Evolutionary conservation across 2,113 vertebrate species (phyloP).

Genomic region (Artemisiospiza belli): DNA sequence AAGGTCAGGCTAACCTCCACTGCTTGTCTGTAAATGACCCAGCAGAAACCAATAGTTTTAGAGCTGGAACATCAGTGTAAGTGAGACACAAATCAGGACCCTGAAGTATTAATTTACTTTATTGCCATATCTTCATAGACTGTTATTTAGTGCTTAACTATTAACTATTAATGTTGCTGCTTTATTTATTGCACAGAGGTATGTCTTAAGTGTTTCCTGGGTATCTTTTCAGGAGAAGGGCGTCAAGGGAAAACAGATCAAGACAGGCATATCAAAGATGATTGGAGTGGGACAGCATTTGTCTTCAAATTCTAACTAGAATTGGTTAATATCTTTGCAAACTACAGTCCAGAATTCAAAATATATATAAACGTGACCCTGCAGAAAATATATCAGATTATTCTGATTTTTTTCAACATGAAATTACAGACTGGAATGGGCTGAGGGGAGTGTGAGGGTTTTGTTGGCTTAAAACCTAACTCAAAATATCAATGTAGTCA

Average conservation of each 20-base stretch:
- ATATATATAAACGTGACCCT: neutral
- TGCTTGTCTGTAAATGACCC: neutral
- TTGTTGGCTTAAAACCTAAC: neutral
- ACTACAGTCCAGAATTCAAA: neutral
- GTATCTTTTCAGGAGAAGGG: neutral
- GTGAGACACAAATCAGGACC: neutral
- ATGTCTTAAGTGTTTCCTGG: neutral
- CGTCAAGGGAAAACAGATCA: slow-evolving; percentile 9
- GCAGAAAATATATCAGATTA: neutral
- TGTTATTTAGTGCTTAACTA: neutral
- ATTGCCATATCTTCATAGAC: neutral
- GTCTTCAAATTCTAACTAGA: neutral
- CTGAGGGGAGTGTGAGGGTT: neutral
- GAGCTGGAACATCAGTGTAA: neutral
- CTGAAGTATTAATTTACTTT: slow-evolving; percentile 19
- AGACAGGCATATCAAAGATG: neutral
- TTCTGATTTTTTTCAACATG: neutral
- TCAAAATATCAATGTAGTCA: neutral
- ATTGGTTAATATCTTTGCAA: neutral
- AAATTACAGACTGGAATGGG: neutral
- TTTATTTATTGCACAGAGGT: slow-evolving; percentile 20
- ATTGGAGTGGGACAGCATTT: neutral
- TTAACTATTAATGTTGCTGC: slow-evolving; percentile 28
- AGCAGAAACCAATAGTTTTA: slow-evolving; percentile 8
- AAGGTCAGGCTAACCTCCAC: neutral